Conservation (phyloP, 2,888 invertebrate species). For the Phragmatobia fuliginosa region DNA sequence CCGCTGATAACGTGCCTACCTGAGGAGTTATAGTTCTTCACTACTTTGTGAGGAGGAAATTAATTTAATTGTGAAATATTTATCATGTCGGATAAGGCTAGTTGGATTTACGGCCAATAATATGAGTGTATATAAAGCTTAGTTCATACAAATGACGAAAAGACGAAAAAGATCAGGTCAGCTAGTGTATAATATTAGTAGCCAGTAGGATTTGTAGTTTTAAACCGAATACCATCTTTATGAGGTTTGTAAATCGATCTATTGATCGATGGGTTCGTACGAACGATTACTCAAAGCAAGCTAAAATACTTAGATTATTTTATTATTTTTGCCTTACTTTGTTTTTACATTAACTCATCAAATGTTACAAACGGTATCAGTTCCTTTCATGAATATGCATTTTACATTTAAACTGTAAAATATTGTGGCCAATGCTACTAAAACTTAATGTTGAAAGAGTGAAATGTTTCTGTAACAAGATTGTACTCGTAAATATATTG, state of each 20-base stretch:
- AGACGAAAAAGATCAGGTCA: no score
- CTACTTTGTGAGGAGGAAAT: background rate
- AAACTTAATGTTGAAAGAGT: no score
- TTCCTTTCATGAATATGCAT: no score
- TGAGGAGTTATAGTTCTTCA: conserved; percentile 36
- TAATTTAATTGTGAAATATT: conserved; percentile 25
- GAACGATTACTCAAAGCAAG: no score
- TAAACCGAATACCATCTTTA: background rate
- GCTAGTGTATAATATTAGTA: no score
- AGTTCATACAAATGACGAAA: background rate
- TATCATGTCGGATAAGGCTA: background rate
- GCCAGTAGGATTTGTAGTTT: background rate
- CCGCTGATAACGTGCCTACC: conserved; percentile 46
- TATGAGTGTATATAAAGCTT: background rate
- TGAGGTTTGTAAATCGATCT: no score
- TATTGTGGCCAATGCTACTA: no score
- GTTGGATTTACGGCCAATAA: background rate
- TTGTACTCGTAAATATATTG: no score
- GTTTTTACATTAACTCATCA: background rate
- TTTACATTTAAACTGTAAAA: no score
- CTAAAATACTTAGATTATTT: background rate
- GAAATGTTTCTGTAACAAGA: no score
- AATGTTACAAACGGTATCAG: background rate
- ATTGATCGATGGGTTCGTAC: no score
- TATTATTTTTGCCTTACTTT: background rate